A percentile compares a stretch with the other conserved stretches of the same genome.
Conservation (phyloP, 2,113 vertebrate species). For the Ctenomys sociabilis region DNA sequence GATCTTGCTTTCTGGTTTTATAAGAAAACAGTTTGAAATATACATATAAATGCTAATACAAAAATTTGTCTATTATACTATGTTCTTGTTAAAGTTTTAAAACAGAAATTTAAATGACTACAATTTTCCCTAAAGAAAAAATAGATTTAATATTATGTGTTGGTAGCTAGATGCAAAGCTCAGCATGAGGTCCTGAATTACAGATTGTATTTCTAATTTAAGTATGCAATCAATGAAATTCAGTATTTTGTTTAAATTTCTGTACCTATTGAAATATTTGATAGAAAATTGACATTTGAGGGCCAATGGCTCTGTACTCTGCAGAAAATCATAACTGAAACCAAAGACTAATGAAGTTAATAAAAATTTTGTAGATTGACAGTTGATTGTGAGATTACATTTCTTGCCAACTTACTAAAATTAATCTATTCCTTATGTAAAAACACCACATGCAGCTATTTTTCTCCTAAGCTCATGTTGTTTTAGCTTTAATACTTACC, state of each 20-base stretch:
- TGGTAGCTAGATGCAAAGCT: neutral
- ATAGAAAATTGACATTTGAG: slow-evolving; percentile 55
- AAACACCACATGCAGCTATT: neutral
- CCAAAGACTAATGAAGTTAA: slow-evolving; percentile 66
- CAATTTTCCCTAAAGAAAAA: slow-evolving; percentile 2
- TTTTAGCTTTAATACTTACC: slow-evolving; percentile 32
- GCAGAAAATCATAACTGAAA: slow-evolving; percentile 41
- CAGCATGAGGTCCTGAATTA: neutral
- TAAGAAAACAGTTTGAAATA: neutral
- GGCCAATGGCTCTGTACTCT: neutral
- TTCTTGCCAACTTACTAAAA: slow-evolving; percentile 56
- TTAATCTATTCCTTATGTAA: slow-evolving; percentile 52
- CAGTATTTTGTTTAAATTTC: slow-evolving; percentile 17
- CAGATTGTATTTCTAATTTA: slow-evolving; percentile 30
- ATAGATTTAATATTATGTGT: neutral
- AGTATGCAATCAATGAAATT: slow-evolving; percentile 14
- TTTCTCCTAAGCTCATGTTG: neutral
- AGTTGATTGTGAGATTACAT: slow-evolving; percentile 48
- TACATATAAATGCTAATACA: neutral
- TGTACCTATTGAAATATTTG: slow-evolving; percentile 58
- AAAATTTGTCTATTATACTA: neutral
- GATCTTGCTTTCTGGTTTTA: neutral
- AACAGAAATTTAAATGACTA: slow-evolving; percentile 11
- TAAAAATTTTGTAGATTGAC: slow-evolving; percentile 59
- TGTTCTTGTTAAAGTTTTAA: neutral